phyloP scores from a whole-genome alignment of 2,113 vertebrate genomes.

The Misgurnus anguillicaudatus region DNA sequence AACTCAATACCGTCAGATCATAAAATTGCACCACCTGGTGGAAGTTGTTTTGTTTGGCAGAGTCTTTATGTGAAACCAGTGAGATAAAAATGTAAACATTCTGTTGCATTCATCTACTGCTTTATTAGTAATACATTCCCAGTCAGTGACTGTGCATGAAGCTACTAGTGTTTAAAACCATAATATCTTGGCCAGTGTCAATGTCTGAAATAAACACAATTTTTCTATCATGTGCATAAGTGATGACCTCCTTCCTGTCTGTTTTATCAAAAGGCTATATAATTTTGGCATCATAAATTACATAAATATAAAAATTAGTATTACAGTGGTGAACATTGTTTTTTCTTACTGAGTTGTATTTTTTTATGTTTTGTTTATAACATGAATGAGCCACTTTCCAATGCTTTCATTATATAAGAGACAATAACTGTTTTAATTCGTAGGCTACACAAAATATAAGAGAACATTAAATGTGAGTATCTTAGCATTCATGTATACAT shows the following conservation, averaged over 20 bases:
- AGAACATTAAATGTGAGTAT: not conserved
- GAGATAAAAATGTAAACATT: not conserved
- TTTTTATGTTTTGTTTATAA: not conserved
- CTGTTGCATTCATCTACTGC: not conserved
- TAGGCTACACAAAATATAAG: not conserved
- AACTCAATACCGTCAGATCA: constrained; percentile 36
- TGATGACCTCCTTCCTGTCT: not conserved
- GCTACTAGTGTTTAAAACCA: not conserved
- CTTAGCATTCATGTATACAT: not conserved
- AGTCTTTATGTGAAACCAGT: not conserved
- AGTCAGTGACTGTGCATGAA: not conserved
- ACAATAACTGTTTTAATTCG: not conserved
- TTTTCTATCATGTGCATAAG: too few species aligned
- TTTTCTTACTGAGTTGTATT: too few species aligned
- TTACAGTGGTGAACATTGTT: too few species aligned
- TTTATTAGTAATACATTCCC: not conserved
- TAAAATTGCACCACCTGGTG: constrained; percentile 73
- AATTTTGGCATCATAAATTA: too few species aligned
- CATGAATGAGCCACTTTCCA: not conserved
- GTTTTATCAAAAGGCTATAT: too few species aligned
- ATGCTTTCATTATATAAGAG: constrained; percentile 7
- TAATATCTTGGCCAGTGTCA: not conserved
- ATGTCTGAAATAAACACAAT: not conserved
- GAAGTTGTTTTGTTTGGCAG: constrained; percentile 26
- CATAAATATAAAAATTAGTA: too few species aligned